Base-by-base conservation (phyloP, 2,113 vertebrate species). In the Gymnorhina tibicen region DNA sequence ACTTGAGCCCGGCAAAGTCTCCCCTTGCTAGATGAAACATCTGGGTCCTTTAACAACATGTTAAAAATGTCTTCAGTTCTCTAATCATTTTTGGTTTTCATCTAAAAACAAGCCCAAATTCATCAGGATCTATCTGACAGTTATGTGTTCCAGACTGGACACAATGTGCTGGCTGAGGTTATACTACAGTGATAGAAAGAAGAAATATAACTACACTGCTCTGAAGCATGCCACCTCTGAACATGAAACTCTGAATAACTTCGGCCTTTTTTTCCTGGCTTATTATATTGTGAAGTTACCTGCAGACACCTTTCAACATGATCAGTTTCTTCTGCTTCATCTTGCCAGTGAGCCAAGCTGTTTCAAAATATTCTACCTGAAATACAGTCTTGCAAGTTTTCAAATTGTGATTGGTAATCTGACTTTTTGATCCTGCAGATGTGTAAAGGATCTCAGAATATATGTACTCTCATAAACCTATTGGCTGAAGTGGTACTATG, bases 91-190 rank as follows among this genome's bases (percentile, higher is more conserved):
- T 83, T 85, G 19, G 2, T 55, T 93, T 95, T 94, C 70, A 42
- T 77, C 73, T 74, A 52, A 79, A 74, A 80, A 41, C 27, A 91
- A 91, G 41, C 7, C 20, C 30, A 50, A 77, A 26, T 91, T 91
- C 56, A 72, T 96, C 85, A 96, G 37, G 39, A 83, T 91, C 91
- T 91, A 55, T 74, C 70, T 70, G 89, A 78, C 87, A 88, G 74
- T 87, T 93, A 90, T 85, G 33, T 69, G 62, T 47, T 93, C 55
- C 11, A 13, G 56, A 70, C 30, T 41, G 75, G 92, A 72, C 20
- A 39, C 27, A 86, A 81, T 78, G 39, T 63, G 28, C 69, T 85
- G 21, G 84, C 37, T 94, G 49, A 85, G 41, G 74, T 93, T 60
- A 75, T 67, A 46, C 41, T 62, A 76, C 66, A 62, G 41, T 52